Conservation (phyloP, 2,113 vertebrate species). For the Saccopteryx bilineata region DNA sequence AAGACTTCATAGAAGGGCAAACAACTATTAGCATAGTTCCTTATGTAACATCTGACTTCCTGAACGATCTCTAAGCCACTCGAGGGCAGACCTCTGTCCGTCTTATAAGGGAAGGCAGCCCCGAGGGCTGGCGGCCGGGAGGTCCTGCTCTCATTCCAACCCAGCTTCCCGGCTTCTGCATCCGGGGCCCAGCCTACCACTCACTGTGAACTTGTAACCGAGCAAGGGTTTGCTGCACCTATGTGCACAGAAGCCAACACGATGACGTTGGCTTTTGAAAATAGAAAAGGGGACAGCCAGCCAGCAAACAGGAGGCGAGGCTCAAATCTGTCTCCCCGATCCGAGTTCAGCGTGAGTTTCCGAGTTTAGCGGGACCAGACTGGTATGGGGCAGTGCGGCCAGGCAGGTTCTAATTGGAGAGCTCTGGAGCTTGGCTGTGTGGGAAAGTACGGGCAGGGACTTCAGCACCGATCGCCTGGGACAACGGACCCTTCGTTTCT, state of each 20-base stretch:
- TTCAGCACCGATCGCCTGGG: neutral
- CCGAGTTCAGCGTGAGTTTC: neutral
- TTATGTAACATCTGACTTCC: neutral
- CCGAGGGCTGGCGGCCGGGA: neutral
- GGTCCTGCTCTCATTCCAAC: neutral
- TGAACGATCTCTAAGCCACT: neutral
- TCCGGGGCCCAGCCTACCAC: too few species aligned
- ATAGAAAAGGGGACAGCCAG: neutral
- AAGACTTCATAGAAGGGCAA: neutral
- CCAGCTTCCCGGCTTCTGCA: fast-evolving
- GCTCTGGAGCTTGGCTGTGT: neutral
- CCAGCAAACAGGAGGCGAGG: neutral
- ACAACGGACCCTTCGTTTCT: neutral
- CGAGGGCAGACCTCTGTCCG: neutral
- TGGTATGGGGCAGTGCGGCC: neutral
- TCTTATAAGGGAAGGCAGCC: neutral
- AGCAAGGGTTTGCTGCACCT: too few species aligned
- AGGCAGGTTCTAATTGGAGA: neutral
- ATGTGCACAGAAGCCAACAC: neutral
- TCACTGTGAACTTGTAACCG: too few species aligned
- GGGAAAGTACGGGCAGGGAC: neutral
- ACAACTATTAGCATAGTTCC: too few species aligned
- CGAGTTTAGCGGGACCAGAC: neutral
- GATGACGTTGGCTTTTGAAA: neutral
- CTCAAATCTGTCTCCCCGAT: too few species aligned